Conservation (phyloP, 2,113 vertebrate species). For the Mustela nigripes region DNA sequence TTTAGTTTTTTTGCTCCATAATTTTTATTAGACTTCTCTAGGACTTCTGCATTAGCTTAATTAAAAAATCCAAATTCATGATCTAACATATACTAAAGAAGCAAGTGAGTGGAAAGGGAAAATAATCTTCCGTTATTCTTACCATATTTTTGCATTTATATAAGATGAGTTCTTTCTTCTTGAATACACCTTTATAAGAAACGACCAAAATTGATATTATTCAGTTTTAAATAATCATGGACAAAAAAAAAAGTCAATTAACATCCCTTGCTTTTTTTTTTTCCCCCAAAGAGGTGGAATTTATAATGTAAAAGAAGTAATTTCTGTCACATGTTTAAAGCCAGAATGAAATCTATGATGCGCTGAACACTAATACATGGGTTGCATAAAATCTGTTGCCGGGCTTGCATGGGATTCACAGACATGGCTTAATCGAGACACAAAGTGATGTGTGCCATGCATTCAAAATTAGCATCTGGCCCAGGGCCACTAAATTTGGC, state of each 20-base stretch:
- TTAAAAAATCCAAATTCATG: conserved; percentile 82
- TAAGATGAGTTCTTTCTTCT: background rate
- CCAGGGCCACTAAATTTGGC: conserved; percentile 88
- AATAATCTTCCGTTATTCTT: conserved; percentile 52
- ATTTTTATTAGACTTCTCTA: conserved; percentile 83
- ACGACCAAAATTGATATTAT: background rate
- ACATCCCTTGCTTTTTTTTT: conserved; percentile 7
- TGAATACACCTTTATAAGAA: background rate
- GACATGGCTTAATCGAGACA: conserved; percentile 87
- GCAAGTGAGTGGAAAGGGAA: background rate
- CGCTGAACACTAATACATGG: conserved; percentile 61
- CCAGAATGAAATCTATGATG: conserved; percentile 73
- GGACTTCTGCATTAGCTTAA: conserved; percentile 83
- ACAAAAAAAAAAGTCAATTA: background rate
- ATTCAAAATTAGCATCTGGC: conserved; percentile 88
- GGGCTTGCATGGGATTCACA: conserved; percentile 76
- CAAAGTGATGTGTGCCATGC: conserved; percentile 85
- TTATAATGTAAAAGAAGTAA: conserved; percentile 9
- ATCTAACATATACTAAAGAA: conserved; percentile 64
- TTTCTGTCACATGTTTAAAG: conserved; percentile 57
- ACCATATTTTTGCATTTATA: conserved; percentile 48
- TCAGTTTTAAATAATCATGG: background rate
- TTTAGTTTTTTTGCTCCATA: conserved; percentile 80
- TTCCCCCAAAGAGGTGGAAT: background rate
- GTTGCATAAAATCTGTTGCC: conserved; percentile 81